Conservation (phyloP, 2,113 vertebrate species). For the Entelurus aequoreus region DNA sequence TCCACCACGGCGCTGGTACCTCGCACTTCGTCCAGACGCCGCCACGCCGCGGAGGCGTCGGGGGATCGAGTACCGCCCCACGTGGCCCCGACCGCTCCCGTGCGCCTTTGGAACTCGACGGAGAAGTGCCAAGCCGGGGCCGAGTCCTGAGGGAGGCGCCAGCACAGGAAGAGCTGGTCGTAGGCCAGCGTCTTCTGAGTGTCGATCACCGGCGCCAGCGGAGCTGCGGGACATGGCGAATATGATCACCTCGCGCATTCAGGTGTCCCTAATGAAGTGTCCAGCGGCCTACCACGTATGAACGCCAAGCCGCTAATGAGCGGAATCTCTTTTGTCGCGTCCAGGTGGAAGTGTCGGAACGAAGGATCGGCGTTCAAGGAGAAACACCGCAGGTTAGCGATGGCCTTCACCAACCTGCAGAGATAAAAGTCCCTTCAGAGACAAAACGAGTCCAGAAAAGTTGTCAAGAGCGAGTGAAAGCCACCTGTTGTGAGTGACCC, state of each 20-base stretch:
- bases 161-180: conserved; percentile 93
- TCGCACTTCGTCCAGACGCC: conserved; percentile 84
- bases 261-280: background rate
- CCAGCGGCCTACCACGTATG: conserved; percentile 75
- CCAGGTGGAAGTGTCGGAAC: conserved; percentile 85
- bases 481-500: conserved; percentile 87
- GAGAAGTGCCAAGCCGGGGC: conserved; percentile 93
- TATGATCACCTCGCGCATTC: background rate
- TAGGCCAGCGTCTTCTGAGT: conserved; percentile 95
- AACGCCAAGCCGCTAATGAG: conserved; percentile 82
- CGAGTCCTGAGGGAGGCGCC: conserved; percentile 91
- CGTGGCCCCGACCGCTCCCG: conserved; percentile 68
- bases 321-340: conserved; percentile 84
- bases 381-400: conserved; percentile 86
- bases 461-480: background rate
- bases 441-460: background rate
- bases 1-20: conserved; percentile 86
- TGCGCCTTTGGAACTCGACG: conserved; percentile 85
- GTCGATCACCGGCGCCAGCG: conserved; percentile 91
- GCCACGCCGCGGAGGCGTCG: conserved; percentile 78
- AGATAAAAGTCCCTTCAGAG: background rate
- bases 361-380: conserved; percentile 79
- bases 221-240: conserved; percentile 65
- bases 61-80: conserved; percentile 82
- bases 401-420: conserved; percentile 82